Base-by-base conservation (phyloP, 2,113 vertebrate species). In the Edolisoma coerulescens region DNA sequence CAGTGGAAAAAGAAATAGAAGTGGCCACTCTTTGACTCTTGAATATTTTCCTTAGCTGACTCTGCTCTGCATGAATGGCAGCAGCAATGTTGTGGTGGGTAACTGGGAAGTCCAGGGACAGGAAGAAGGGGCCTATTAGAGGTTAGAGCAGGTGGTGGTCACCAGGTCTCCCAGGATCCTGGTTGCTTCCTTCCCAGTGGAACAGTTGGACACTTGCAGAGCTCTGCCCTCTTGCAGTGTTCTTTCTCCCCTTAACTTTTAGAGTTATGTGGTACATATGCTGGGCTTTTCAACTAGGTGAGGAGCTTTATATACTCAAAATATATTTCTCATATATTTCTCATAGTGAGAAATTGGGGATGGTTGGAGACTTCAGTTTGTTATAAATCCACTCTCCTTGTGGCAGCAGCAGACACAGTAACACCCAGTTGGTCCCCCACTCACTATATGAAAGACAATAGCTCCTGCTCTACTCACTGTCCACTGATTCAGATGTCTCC, bases 1-100 rank as follows among this genome's bases (percentile, higher is more conserved):
- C 92, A 90, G 84, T 90, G 93, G 89, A 89, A 95, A 97, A 96
- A 95, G 81, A 95, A 93, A 81, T 35, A 65, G 70, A 50, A 86
- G 45, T 7, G 5, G 45, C 45, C 32, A 63, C 3, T 41, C 57
- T 50, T 5, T n/a, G 42, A 42, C 39, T 83, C 79, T 42, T 37
- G 59, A 67, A 39, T 56, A 57, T 37, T 60, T 79, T 75, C 61
- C 35, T 69, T 37, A 68, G 35, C 27, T 45, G 30, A 42, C 27
- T 16, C 16, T 49, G 30, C 56, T 90, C 61, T 1, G 1, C 5
- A 14, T 32, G 9, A 92, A 57, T 32, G 64, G 32, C 57, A 88
- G 17, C 28, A 79, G n/a, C 35, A 64, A 27, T 13, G 6, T 60
- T 88, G 80, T 56, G 13, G 19, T 80, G 44, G 30, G 35, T 83